Percentiles rank a stretch among this genome's conserved stretches.
Conservation (phyloP, 2,113 vertebrate genomes). For the Apistogramma diplotaenia region DNA sequence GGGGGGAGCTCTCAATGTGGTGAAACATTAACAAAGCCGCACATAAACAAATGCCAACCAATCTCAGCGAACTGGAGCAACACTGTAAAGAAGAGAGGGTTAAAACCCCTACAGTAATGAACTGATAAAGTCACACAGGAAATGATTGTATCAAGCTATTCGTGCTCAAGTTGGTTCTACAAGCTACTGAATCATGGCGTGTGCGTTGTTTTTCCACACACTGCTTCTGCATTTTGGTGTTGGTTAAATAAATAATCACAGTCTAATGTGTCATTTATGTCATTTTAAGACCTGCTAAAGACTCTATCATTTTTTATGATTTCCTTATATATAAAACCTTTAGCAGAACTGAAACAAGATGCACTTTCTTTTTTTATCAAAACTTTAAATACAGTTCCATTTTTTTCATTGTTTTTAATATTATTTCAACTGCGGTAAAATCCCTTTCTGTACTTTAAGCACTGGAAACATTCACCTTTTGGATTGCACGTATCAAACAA, state of each 20-base stretch:
- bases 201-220: not conserved
- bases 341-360: not conserved
- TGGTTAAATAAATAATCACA: not conserved
- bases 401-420: not conserved
- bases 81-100: not conserved
- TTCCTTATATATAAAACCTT: not conserved
- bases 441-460: no score
- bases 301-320: not conserved
- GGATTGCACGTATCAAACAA: not conserved
- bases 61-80: not conserved
- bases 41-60: not conserved
- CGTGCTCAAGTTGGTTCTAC: not conserved
- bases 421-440: not conserved
- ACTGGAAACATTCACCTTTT: accelerated
- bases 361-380: not conserved
- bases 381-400: not conserved
- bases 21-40: no score
- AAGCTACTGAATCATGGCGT: not conserved
- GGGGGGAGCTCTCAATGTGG: not conserved
- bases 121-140: not conserved
- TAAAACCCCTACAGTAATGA: not conserved
- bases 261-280: no score
- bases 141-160: not conserved
- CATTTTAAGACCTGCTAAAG: no score
- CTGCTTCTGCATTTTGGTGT: not conserved